Conservation (phyloP, 2,888 invertebrate species). For the Platycnemis pennipes region DNA sequence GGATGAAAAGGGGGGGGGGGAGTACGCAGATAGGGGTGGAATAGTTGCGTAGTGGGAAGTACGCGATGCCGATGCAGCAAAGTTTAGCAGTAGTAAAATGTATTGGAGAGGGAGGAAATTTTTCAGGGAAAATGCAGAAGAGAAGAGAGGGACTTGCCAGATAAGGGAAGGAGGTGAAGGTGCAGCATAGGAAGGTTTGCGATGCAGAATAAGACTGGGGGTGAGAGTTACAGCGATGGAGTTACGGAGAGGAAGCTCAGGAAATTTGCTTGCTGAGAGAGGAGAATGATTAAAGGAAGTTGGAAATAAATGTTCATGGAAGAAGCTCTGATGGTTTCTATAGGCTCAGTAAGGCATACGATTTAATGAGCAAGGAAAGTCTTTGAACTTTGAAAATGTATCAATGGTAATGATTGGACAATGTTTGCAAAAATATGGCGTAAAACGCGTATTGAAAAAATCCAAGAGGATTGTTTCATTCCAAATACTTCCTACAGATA, state of each 20-base stretch:
- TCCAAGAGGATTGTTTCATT: no score
- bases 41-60: not conserved
- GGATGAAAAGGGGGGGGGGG: not conserved
- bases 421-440: no score
- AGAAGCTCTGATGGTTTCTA: conserved; percentile 8
- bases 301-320: conserved; percentile 21
- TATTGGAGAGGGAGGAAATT: not conserved
- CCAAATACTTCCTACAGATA: no score
- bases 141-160: not conserved
- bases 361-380: not conserved
- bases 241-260: not conserved
- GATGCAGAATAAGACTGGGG: not conserved
- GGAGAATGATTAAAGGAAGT: not conserved
- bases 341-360: conserved; percentile 17
- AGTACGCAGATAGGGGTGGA: not conserved
- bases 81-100: not conserved
- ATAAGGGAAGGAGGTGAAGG: no score
- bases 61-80: not conserved
- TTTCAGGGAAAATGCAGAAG: not conserved
- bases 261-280: not conserved
- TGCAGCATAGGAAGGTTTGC: not conserved
- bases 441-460: no score
- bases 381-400: not conserved
- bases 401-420: not conserved
- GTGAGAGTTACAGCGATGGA: not conserved